phyloP scores from a whole-genome alignment of 2,797 vertebrate species.

The Xenopus petersii region DNA sequence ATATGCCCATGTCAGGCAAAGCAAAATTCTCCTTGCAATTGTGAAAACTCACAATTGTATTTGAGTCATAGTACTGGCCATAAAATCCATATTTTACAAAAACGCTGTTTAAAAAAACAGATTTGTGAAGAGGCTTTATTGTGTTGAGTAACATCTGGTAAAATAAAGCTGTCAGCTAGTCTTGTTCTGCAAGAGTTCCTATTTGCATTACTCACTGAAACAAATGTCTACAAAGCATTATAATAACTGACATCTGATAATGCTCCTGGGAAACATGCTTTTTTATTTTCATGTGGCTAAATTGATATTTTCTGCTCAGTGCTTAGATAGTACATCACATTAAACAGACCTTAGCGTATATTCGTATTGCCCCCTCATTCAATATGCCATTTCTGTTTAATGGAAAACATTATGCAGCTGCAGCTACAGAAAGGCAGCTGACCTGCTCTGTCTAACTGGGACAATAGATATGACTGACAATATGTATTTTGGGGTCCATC shows the following conservation, averaged over 20 bases:
- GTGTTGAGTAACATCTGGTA: slow-evolving; percentile 42
- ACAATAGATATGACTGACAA: neutral
- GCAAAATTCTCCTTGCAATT: neutral
- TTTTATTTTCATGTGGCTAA: slow-evolving; percentile 46
- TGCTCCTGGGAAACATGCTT: slow-evolving; percentile 40
- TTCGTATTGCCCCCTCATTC: slow-evolving; percentile 12
- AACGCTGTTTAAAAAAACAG: slow-evolving; percentile 21
- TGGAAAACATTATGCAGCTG: no score
- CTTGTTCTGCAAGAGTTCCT: slow-evolving; percentile 38
- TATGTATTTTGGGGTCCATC: neutral
- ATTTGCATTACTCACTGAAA: slow-evolving; percentile 42
- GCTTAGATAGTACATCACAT: slow-evolving; percentile 36
- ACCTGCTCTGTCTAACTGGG: no score
- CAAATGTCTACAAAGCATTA: slow-evolving; percentile 42
- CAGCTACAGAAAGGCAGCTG: no score
- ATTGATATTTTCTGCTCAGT: slow-evolving; percentile 35
- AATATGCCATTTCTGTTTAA: neutral
- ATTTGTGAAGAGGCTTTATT: slow-evolving; percentile 27
- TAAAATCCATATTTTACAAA: slow-evolving; percentile 20
- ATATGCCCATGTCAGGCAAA: neutral
- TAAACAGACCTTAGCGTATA: slow-evolving; percentile 22
- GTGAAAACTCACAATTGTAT: neutral
- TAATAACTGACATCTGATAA: slow-evolving; percentile 47
- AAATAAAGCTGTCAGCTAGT: slow-evolving; percentile 45
- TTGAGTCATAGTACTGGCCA: slow-evolving; percentile 8